Evolutionary conservation across 2,888 invertebrate genomes (phyloP).

Genomic region (Cremastinae sp.): DNA sequence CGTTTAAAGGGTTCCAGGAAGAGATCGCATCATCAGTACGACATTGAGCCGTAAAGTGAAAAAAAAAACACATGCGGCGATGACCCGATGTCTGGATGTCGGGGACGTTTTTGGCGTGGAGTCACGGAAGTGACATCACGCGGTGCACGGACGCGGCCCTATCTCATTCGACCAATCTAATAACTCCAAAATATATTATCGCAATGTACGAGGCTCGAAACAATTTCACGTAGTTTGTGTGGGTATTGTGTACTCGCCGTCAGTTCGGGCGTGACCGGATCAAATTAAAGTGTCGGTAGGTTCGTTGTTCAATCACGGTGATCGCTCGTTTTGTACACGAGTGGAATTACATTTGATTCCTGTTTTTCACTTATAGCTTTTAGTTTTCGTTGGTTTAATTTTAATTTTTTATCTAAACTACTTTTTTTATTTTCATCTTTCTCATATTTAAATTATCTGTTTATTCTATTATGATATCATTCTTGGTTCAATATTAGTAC

Average conservation of each 20-base stretch:
- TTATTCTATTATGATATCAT: too few relatives aligned
- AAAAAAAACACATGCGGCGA: slow-evolving; percentile 33
- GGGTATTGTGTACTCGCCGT: slow-evolving; percentile 6
- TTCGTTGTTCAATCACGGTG: slow-evolving; percentile 9
- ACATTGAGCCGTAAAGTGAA: slow-evolving; percentile 63
- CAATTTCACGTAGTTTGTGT: slow-evolving; percentile 24
- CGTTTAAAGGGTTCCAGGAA: slow-evolving; percentile 18
- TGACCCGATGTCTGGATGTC: slow-evolving; percentile 56
- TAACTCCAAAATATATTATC: slow-evolving; percentile 43
- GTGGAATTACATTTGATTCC: neutral
- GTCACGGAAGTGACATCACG: slow-evolving; percentile 10
- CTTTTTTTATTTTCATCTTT: too few relatives aligned
- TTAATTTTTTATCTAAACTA: too few relatives aligned
- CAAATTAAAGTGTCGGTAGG: slow-evolving; percentile 16
- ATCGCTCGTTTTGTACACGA: neutral
- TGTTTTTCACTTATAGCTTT: neutral
- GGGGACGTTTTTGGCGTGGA: slow-evolving; percentile 13
- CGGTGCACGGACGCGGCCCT: slow-evolving; percentile 27
- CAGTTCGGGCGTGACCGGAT: slow-evolving; percentile 38
- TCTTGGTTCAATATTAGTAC: too few relatives aligned
- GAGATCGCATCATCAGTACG: slow-evolving; percentile 48
- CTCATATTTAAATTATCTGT: too few relatives aligned
- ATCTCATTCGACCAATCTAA: slow-evolving; percentile 18
- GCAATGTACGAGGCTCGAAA: slow-evolving; percentile 8
- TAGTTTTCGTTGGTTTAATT: too few relatives aligned